These are phyloP conservation scores for Centropristis striata DNA, from an alignment of 2,113 vertebrate species.

Conservation along the genomic window DNA sequence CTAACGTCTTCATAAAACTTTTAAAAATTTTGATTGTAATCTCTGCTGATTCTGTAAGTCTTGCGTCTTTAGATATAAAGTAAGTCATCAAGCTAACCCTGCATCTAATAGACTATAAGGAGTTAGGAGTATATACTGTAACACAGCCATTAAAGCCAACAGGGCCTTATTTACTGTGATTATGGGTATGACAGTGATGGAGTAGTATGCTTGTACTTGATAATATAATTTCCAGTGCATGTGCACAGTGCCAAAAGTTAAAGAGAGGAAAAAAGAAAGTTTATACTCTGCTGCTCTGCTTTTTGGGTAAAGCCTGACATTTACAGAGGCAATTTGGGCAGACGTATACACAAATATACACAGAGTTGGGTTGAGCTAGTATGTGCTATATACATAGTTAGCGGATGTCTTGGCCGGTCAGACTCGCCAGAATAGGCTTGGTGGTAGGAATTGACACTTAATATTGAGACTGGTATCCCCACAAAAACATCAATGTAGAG, in stretches of 20 bases:
- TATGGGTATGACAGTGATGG: slow-evolving; percentile 38
- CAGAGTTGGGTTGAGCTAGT: not conserved
- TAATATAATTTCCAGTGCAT: slow-evolving; percentile 6
- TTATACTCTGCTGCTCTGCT: not conserved
- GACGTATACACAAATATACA: not conserved
- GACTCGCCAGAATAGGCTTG: slow-evolving; percentile 9
- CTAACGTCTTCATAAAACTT: not conserved
- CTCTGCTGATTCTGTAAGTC: slow-evolving; percentile 10
- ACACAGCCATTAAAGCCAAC: slow-evolving; percentile 11
- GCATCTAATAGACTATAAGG: not conserved
- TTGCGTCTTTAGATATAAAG: not conserved
- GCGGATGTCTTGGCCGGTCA: not conserved
- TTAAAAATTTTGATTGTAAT: slow-evolving; percentile 27
- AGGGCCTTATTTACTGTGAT: slow-evolving; percentile 14
- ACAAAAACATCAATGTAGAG: no score
- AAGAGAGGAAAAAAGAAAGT: not conserved
- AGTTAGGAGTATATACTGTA: slow-evolving; percentile 1
- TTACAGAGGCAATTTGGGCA: not conserved
- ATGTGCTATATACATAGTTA: not conserved
- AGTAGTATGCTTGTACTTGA: not conserved
- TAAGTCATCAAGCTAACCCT: not conserved
- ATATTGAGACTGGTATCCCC: no score
- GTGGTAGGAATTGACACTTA: slow-evolving; percentile 45
- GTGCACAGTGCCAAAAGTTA: not conserved
- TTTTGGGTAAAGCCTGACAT: not conserved